Evolutionary conservation across 2,113 vertebrate genomes (phyloP).

Genomic region (Scolopax mira): DNA sequence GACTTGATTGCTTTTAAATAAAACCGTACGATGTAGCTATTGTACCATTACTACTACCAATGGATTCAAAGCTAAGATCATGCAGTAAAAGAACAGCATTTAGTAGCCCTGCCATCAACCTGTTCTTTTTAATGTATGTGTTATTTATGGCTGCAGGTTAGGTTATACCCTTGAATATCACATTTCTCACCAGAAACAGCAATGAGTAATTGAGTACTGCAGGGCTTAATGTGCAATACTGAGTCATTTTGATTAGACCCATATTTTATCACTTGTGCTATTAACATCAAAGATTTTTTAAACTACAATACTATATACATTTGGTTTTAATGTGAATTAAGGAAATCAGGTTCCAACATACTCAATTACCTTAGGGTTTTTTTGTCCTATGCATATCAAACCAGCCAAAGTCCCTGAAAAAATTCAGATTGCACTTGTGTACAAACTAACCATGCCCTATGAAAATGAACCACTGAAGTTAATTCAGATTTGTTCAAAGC

Average conservation of each 20-base stretch:
- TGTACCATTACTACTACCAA: neutral
- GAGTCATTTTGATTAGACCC: slow-evolving; percentile 68
- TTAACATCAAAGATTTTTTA: slow-evolving; percentile 47
- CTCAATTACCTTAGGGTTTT: neutral
- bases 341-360: neutral
- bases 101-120: neutral
- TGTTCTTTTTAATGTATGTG: neutral
- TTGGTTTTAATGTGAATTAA: slow-evolving; percentile 31
- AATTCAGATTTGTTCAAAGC: slow-evolving; percentile 4
- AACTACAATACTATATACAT: neutral
- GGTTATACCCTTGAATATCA: slow-evolving; percentile 38
- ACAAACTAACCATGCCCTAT: neutral
- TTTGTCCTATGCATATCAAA: neutral
- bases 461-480: slow-evolving; percentile 37
- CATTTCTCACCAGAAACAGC: slow-evolving; percentile 65
- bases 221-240: slow-evolving; percentile 54
- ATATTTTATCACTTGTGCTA: slow-evolving; percentile 62
- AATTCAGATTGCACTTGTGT: neutral
- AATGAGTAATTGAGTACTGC: slow-evolving; percentile 62
- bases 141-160: slow-evolving; percentile 50
- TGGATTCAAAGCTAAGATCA: slow-evolving; percentile 1
- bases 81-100: neutral
- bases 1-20: slow-evolving; percentile 5
- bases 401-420: neutral
- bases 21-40: neutral